Conservation (phyloP, 1,140 invertebrate genomes). For the Acyrthosiphon pisum region DNA sequence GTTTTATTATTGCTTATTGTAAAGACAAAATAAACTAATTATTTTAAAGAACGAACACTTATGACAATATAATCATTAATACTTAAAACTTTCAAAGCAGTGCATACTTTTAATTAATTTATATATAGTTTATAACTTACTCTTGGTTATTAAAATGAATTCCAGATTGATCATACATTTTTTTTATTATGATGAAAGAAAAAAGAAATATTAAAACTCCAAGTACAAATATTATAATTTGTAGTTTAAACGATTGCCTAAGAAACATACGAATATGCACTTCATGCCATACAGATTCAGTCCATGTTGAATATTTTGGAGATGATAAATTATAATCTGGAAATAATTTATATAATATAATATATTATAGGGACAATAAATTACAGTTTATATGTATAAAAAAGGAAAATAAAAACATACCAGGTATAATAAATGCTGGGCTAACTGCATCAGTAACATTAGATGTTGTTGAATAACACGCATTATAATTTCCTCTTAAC, state of each 20-base stretch:
- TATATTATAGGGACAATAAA: not conserved
- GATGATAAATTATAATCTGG: constrained; percentile 82
- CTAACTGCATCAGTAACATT: constrained; percentile 78
- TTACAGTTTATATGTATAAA: not conserved
- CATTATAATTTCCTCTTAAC: constrained; percentile 63
- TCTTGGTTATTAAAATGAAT: constrained; percentile 67
- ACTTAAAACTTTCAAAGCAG: not conserved
- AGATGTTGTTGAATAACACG: constrained; percentile 78
- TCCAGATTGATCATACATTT: constrained; percentile 71
- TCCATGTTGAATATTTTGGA: constrained; percentile 85
- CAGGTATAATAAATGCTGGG: constrained; percentile 78
- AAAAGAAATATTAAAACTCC: constrained; percentile 71
- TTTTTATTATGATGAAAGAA: constrained; percentile 75
- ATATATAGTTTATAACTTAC: constrained; percentile 29
- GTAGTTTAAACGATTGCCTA: constrained; percentile 74
- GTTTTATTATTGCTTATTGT: not conserved
- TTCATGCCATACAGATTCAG: constrained; percentile 84
- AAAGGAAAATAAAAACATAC: constrained; percentile 64
- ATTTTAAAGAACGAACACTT: not conserved
- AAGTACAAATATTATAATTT: constrained; percentile 71
- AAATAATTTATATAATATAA: constrained; percentile 51
- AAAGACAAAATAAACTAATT: not conserved
- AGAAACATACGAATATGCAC: constrained; percentile 82
- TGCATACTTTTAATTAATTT: not conserved
- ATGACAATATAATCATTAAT: not conserved